Percentiles rank a stretch among this genome's conserved stretches.
Evolutionary conservation across 2,113 vertebrate species (phyloP).

Genomic region (Gallinago undulata): DNA sequence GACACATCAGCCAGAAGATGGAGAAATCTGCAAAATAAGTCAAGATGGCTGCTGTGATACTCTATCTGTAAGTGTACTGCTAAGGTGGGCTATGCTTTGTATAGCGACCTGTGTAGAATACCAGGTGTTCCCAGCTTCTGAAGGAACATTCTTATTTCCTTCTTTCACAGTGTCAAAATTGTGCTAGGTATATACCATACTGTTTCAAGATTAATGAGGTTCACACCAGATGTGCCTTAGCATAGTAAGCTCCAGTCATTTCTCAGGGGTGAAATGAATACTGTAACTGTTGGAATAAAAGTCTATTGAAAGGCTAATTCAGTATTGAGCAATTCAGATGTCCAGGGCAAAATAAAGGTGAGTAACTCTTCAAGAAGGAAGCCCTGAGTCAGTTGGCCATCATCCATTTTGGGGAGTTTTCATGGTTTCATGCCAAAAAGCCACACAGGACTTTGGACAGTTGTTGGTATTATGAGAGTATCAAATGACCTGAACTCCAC

Average conservation of each 20-base stretch:
- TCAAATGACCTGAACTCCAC: background rate
- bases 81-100: background rate
- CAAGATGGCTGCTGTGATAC: background rate
- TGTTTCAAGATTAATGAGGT: slow-evolving; percentile 9
- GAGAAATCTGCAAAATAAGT: background rate
- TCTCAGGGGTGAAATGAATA: background rate
- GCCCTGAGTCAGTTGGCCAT: background rate
- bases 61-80: background rate
- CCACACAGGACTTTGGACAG: background rate
- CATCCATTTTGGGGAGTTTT: background rate
- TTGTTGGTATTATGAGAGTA: background rate
- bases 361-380: background rate
- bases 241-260: background rate
- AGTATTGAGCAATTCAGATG: background rate
- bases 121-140: background rate
- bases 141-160: background rate
- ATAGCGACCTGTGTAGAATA: background rate
- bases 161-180: background rate
- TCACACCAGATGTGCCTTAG: slow-evolving; percentile 8
- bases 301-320: background rate
- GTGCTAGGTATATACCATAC: background rate
- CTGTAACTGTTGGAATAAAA: background rate
- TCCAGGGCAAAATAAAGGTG: background rate
- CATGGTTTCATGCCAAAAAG: background rate
- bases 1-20: background rate